phyloP scores from a whole-genome alignment of 2,113 vertebrate species.

The Amazona guildingii region DNA sequence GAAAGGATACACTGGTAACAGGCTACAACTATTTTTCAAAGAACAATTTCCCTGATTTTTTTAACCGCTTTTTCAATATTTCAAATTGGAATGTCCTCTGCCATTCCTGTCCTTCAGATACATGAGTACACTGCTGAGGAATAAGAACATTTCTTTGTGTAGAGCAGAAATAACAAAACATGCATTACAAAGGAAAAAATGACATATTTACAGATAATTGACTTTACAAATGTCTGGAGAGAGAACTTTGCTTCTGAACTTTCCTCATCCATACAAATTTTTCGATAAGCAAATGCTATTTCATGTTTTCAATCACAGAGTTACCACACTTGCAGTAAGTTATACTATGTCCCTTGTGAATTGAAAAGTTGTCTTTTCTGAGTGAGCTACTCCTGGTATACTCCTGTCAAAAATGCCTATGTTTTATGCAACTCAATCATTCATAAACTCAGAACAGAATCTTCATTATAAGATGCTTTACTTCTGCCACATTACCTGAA shows the following conservation, averaged over 20 bases:
- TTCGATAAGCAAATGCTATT: not conserved
- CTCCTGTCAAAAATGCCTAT: not conserved
- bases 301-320: accelerated
- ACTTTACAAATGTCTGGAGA: not conserved
- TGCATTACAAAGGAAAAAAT: not conserved
- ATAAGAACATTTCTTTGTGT: not conserved
- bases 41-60: not conserved
- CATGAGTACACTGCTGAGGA: not conserved
- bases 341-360: not conserved
- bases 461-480: not conserved
- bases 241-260: not conserved
- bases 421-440: not conserved
- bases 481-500: not conserved
- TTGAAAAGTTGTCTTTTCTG: not conserved
- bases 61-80: not conserved
- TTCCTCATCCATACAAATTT: not conserved
- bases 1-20: not conserved
- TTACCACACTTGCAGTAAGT: not conserved
- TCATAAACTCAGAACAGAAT: not conserved
- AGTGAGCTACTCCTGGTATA: not conserved
- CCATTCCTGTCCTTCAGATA: not conserved
- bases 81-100: not conserved
- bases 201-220: not conserved
- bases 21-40: not conserved
- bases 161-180: not conserved